Conservation (phyloP, 2,888 invertebrate genomes). For the Aquatica leii region DNA sequence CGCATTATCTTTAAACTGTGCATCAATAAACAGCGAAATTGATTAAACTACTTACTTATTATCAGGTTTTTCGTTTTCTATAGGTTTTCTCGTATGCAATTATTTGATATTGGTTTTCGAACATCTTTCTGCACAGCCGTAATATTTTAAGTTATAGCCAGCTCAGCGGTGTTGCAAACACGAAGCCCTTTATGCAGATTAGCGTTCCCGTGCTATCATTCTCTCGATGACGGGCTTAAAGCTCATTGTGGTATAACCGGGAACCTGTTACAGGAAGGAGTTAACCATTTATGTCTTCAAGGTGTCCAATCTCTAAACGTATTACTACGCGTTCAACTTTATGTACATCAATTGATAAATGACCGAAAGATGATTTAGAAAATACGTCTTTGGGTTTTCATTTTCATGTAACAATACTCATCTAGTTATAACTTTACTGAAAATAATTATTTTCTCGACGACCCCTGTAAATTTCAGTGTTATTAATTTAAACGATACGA, state of each 20-base stretch:
- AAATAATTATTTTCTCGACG: too few species aligned
- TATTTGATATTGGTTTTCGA: background rate
- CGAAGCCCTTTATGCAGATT: background rate
- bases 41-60: conserved; percentile 17
- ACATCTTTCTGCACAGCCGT: background rate
- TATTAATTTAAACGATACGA: too few species aligned
- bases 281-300: conserved; percentile 6
- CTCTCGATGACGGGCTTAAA: conserved; percentile 12
- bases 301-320: background rate
- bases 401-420: too few species aligned
- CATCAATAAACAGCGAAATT: conserved; percentile 16
- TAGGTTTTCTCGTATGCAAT: background rate
- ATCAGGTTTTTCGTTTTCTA: too few species aligned
- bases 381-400: too few species aligned
- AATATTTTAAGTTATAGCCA: background rate
- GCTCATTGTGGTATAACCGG: conserved; percentile 11
- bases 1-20: conserved; percentile 27
- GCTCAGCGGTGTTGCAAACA: background rate
- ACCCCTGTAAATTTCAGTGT: too few species aligned
- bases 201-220: background rate
- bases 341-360: too few species aligned
- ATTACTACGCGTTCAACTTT: too few species aligned
- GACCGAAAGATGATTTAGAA: too few species aligned
- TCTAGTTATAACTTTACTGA: too few species aligned
- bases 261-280: conserved; percentile 5